Evolutionary conservation across 2,888 invertebrate genomes (phyloP).

Genomic region (Seira sanloemensis): DNA sequence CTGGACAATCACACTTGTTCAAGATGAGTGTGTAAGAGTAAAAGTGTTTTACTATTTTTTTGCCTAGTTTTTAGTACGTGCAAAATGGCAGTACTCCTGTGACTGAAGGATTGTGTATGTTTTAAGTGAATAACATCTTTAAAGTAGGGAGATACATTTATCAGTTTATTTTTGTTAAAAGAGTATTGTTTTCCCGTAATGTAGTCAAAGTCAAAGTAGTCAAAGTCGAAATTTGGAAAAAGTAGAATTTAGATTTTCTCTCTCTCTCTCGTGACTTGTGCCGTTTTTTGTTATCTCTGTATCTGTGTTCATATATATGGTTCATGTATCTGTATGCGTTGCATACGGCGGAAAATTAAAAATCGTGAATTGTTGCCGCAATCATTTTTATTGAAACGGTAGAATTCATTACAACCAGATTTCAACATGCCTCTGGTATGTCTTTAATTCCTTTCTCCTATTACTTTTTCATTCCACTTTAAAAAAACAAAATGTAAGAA

Average conservation of each 20-base stretch:
- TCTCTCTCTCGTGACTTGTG: background rate
- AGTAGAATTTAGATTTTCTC: background rate
- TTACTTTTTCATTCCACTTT: constrained; percentile 17
- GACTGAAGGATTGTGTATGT: background rate
- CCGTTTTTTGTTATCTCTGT: too few relatives aligned
- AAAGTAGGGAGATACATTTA: background rate
- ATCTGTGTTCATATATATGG: background rate
- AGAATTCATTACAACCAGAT: constrained; percentile 10
- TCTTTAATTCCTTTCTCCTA: constrained; percentile 30
- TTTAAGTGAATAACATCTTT: background rate
- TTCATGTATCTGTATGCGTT: too few relatives aligned
- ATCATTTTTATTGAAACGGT: background rate
- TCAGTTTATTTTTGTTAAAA: background rate
- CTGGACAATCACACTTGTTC: too few relatives aligned
- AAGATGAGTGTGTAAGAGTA: too few relatives aligned
- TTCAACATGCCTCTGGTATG: constrained; percentile 68
- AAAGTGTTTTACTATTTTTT: too few relatives aligned
- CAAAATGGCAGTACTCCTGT: too few relatives aligned
- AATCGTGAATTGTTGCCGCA: constrained; percentile 26
- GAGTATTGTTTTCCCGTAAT: background rate
- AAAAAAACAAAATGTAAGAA: background rate
- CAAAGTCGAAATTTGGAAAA: too few relatives aligned
- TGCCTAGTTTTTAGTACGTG: too few relatives aligned
- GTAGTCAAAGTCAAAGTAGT: too few relatives aligned
- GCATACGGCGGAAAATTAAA: background rate